These are phyloP conservation scores for Lepidostoma basale DNA, from an alignment of 1,140 invertebrate species.

Conservation along the genomic window DNA sequence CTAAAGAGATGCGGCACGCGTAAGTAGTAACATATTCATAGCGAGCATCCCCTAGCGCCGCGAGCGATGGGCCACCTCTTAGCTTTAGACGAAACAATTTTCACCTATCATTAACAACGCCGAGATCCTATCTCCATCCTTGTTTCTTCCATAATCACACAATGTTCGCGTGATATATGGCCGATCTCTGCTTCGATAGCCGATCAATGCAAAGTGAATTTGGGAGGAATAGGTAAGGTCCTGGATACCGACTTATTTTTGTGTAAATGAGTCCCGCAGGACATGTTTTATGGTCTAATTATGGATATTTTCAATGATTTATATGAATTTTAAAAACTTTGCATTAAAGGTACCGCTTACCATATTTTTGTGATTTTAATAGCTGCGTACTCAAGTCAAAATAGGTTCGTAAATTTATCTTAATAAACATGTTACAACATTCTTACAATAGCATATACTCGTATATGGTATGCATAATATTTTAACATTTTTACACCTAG, in stretches of 20 bases:
- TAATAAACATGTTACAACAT: too few species aligned
- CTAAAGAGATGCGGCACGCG: constrained; percentile 3
- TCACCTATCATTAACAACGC: constrained; percentile 44
- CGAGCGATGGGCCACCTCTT: constrained; percentile 31
- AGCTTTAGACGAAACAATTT: constrained; percentile 44
- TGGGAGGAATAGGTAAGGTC: constrained; percentile 28
- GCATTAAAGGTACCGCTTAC: too few species aligned
- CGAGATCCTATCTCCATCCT: constrained; percentile 35
- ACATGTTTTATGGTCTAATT: constrained; percentile 45
- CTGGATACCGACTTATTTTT: too few species aligned
- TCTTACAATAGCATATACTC: too few species aligned
- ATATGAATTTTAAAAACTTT: constrained; percentile 47
- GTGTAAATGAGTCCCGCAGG: constrained; percentile 45
- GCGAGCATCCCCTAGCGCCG: not conserved
- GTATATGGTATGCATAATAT: too few species aligned
- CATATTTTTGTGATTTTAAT: too few species aligned
- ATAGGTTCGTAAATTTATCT: too few species aligned
- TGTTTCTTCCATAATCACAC: constrained; percentile 6
- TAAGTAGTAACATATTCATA: constrained; percentile 31
- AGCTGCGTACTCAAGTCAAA: too few species aligned
- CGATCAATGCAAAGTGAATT: constrained; percentile 26
- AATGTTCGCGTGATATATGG: constrained; percentile 38
- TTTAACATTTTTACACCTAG: too few species aligned
- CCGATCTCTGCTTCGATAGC: not conserved
- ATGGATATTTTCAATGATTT: constrained; percentile 47